Evolutionary conservation across 1,140 invertebrate genomes (phyloP), one percentile per base, ranked within the genome.

Genomic region (Heliothis virescens): DNA sequence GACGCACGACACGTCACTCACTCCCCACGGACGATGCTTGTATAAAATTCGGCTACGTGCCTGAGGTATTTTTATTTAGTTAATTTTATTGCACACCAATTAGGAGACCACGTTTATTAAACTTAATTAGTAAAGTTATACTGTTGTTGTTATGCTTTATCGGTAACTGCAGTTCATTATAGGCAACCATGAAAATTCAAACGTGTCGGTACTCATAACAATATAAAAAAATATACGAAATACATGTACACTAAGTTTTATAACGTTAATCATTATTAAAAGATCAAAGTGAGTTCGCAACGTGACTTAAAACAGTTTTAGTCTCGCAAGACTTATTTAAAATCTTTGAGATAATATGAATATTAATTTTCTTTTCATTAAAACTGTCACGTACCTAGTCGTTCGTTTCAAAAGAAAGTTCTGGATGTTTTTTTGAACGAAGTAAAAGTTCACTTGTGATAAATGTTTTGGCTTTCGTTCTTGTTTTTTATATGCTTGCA

Each of bases 391-490:
- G 53, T 55, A 72, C 50, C 29, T 55, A 57, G 13, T 41, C 29
- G n/a, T 29, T 72, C 52, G 34, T 12, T 72, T 16, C 57, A 15
- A 34, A 55, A 72, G 15, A 34, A 57, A 62, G 41, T 60, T 29
- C 7, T n/a, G 11, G 59, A 50, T 10, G 18, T 74, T 47, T 74
- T 74, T 26, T 34, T 1, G 21, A 34, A 57, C 29, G 26, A 21
- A 62, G 11, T 18, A 48, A 75, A 62, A 34, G 52, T 72, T 55
- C 26, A 57, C 67, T 52, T 69, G 53, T 55, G 9, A 41, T 60
- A 74, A 9, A 26, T 26, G 21, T 71, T 53, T 26, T 50, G 21
- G 21, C 34, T 75, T 74, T 13, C 72, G 50, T 74, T 75, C 72
- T 62, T 62, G 29, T 59, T 59, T 52, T 48, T 52, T 62, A 62